Percentiles rank a stretch among this genome's conserved stretches.
phyloP scores from a whole-genome alignment of 2,888 invertebrate genomes.

The Xestobium rufovillosum region DNA sequence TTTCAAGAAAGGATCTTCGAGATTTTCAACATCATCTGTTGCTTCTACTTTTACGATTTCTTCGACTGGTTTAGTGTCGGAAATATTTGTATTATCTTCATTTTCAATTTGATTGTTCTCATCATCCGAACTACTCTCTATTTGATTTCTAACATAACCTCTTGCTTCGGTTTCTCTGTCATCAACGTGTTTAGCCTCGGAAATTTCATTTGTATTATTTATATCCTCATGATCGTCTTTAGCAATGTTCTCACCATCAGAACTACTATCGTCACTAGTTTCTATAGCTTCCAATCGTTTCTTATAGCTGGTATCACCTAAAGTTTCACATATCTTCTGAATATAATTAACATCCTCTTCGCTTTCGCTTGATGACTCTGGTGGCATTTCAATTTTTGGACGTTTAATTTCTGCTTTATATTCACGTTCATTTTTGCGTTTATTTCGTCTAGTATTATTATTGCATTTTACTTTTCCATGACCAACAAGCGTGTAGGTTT shows the following conservation, averaged over 20 bases:
- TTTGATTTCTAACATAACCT: too few relatives aligned
- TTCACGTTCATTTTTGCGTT: conserved; percentile 29
- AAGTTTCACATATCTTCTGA: conserved; percentile 29
- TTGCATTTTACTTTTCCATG: conserved; percentile 24
- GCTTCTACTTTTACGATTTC: conserved; percentile 33
- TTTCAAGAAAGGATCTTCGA: conserved; percentile 58
- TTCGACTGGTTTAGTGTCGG: conserved; percentile 36
- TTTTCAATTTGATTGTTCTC: too few relatives aligned
- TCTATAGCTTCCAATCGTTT: conserved; percentile 34
- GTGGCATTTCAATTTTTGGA: conserved; percentile 17
- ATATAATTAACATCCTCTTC: conserved; percentile 26
- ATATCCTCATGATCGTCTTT: conserved; percentile 1
- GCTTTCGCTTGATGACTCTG: conserved; percentile 16
- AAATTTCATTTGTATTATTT: neutral
- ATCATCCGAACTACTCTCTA: too few relatives aligned
- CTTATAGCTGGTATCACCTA: conserved; percentile 22
- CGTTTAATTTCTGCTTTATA: conserved; percentile 46
- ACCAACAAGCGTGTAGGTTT: too few relatives aligned
- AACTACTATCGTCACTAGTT: conserved; percentile 35
- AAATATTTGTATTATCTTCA: too few relatives aligned
- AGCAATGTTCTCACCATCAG: conserved; percentile 20
- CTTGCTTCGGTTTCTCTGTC: conserved; percentile 20
- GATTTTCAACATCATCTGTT: conserved; percentile 33
- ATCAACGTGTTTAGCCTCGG: neutral
- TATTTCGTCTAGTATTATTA: conserved; percentile 19